Base-by-base conservation (phyloP, 1,140 invertebrate species). In the Polypedilum pembai region DNA sequence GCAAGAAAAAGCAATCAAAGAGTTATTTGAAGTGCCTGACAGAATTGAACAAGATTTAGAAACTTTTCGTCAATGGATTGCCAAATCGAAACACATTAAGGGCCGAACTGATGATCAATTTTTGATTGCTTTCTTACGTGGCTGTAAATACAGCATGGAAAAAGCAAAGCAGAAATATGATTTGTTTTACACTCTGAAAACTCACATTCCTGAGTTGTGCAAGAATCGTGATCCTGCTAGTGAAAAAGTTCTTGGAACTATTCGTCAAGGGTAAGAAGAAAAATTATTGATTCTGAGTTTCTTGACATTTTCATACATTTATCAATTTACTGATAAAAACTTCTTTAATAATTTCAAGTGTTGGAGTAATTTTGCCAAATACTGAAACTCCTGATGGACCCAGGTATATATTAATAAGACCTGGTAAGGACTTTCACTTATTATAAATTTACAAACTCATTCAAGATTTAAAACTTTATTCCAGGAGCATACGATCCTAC, bases 101-200 rank as follows among this genome's bases (percentile, higher is more conserved):
- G 78, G 77, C 56, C 78, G 81, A 73, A 80, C 78, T 4, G 88
- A 87, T 76, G 87, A 89, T 75, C 86, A 88, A 76, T 87, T 86
- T 79, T 75, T 90, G 7, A 78, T 88, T 40, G 84, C 83, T 40
- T 88, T 89, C 78, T 80, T 91, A 40, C 82, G 89, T 1, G 86
- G 88, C n/a, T 87, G 87, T 76, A 89, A 91, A 77, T 90, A 87
- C 78, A 90, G 88, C 76, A 79, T 90, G 76, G 87, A 90, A 80
- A 82, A 84, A 77, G 86, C 86, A 1, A 90, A 90, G 79, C 82
- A 86, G 75, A 88, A 88, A 77, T 77, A 90, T 5, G 88, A 90
- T 78, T 83, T 86, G 78, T 88, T 84, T 79, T 88, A 88, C 76
- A 86, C 88, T 0, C 79, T 89, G 41, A 83, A 84, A 77, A 80